These are phyloP conservation scores for Pediacus dermestoides DNA, from an alignment of 2,888 invertebrate species.

Conservation along the genomic window DNA sequence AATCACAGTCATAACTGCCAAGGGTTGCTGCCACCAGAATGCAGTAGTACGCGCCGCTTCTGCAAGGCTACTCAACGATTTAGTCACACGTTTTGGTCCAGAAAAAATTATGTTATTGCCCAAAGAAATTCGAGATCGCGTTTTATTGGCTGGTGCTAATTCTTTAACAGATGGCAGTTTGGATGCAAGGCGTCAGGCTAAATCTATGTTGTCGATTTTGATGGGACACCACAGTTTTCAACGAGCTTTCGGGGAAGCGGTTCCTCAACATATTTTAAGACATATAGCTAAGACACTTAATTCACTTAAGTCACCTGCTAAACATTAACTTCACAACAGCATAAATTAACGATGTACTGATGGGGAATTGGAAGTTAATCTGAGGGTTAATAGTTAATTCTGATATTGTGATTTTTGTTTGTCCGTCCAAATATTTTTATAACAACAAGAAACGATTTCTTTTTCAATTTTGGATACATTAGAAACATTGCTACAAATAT, in stretches of 20 bases:
- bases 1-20: constrained; percentile 61
- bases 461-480: too few relatives aligned
- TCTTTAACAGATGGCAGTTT: constrained; percentile 82
- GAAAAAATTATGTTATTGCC: constrained; percentile 71
- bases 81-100: constrained; percentile 72
- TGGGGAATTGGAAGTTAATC: too few relatives aligned
- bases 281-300: constrained; percentile 80
- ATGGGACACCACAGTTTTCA: constrained; percentile 73
- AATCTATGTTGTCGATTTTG: constrained; percentile 70
- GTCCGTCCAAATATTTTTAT: constrained; percentile 2
- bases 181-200: constrained; percentile 76
- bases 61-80: constrained; percentile 69
- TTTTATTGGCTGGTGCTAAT: constrained; percentile 77
- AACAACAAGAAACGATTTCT: too few relatives aligned
- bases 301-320: constrained; percentile 50
- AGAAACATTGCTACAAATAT: too few relatives aligned
- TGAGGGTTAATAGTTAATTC: neutral
- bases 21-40: constrained; percentile 80
- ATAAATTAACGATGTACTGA: too few relatives aligned
- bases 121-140: constrained; percentile 69
- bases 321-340: too few relatives aligned
- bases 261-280: constrained; percentile 72
- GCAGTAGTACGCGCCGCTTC: constrained; percentile 82
- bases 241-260: constrained; percentile 71
- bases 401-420: neutral